These are phyloP conservation scores for Aphaenogaster ashmeadi DNA, from an alignment of 1,140 invertebrate species.

Conservation along the genomic window DNA sequence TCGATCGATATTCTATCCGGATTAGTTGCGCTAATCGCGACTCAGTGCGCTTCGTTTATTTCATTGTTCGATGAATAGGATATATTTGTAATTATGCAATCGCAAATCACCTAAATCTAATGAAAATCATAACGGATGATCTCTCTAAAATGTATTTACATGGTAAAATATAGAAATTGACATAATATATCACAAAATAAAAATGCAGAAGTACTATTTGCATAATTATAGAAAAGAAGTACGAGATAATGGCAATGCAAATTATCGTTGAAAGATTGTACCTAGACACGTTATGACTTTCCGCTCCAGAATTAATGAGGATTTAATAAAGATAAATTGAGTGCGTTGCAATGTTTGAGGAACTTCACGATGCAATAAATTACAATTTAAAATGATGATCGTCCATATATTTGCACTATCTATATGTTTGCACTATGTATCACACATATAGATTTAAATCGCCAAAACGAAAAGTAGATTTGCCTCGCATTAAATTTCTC, in stretches of 20 bases:
- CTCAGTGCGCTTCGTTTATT: slow-evolving; percentile 55
- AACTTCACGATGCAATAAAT: slow-evolving; percentile 21
- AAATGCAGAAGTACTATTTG: background rate
- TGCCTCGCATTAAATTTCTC: background rate
- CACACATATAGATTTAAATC: slow-evolving; percentile 7
- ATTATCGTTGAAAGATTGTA: background rate
- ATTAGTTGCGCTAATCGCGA: slow-evolving; percentile 59
- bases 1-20: slow-evolving; percentile 42
- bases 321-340: slow-evolving; percentile 27
- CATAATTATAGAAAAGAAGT: background rate
- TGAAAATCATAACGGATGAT: slow-evolving; percentile 27
- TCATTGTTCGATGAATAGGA: slow-evolving; percentile 4
- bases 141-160: slow-evolving; percentile 7
- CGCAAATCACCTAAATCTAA: slow-evolving; percentile 40
- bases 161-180: background rate
- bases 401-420: background rate
- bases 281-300: background rate
- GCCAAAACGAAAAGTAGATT: background rate
- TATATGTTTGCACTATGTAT: background rate
- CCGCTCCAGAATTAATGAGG: background rate
- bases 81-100: slow-evolving; percentile 54
- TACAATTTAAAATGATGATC: slow-evolving; percentile 26
- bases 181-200: background rate
- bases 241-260: background rate
- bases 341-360: background rate